Conservation (phyloP, 1,140 invertebrate species). For the Asobara japonica region DNA sequence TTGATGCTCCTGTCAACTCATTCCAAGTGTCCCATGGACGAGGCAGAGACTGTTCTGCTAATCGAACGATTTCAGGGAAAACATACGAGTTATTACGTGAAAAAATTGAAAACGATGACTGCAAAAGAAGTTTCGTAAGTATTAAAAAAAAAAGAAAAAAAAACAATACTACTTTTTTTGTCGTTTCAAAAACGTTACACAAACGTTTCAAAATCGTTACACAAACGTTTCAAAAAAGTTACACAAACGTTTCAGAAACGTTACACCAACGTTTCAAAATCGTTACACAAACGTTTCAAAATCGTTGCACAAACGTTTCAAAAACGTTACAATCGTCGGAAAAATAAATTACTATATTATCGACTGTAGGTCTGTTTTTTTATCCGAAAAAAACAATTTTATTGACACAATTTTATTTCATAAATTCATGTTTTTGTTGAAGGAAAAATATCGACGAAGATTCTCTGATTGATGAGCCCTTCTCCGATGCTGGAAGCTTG, state of each 20-base stretch:
- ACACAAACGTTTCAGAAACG: too few species aligned
- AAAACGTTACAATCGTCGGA: too few species aligned
- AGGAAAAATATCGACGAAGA: constrained; percentile 50
- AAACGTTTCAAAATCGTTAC: too few species aligned
- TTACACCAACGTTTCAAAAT: too few species aligned
- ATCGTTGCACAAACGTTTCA: too few species aligned
- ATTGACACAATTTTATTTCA: background rate
- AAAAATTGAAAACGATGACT: constrained; percentile 59
- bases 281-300: too few species aligned
- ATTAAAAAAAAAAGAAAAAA: background rate
- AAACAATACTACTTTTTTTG: background rate
- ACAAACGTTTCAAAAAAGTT: too few species aligned
- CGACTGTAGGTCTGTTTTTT: too few species aligned
- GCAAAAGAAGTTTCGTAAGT: constrained; percentile 59
- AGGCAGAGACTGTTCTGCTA: constrained; percentile 72
- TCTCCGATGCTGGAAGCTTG: constrained; percentile 48
- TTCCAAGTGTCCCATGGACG: constrained; percentile 66
- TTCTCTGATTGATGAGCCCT: constrained; percentile 50
- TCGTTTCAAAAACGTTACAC: too few species aligned
- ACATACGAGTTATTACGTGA: constrained; percentile 68
- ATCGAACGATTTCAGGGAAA: constrained; percentile 69
- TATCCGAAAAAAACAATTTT: too few species aligned
- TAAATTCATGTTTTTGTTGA: constrained; percentile 14
- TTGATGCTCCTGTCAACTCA: constrained; percentile 73
- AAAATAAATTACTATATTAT: too few species aligned